These are phyloP conservation scores for Molossus alvarezi DNA, from an alignment of 2,797 vertebrate genomes.

Conservation along the genomic window DNA sequence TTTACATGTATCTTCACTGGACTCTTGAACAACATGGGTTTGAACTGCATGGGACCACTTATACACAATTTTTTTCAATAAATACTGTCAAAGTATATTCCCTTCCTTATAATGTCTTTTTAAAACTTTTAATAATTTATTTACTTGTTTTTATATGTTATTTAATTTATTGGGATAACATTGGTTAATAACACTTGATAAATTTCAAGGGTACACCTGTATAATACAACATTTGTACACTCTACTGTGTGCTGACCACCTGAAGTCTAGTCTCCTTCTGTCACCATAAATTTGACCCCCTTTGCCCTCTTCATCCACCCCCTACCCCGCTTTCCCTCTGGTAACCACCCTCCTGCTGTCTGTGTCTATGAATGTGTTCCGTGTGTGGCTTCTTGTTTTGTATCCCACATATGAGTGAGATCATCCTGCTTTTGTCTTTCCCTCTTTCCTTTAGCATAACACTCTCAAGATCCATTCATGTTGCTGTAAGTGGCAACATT, in stretches of 20 bases:
- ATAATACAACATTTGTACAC: neutral
- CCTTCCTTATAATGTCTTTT: neutral
- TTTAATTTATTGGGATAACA: neutral
- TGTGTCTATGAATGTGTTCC: neutral
- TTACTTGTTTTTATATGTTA: neutral
- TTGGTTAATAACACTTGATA: neutral
- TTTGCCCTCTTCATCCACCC: neutral
- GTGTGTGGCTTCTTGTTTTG: neutral
- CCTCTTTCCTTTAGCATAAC: neutral
- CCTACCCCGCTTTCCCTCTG: neutral
- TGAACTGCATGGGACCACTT: neutral
- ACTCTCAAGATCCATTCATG: neutral
- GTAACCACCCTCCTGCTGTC: neutral
- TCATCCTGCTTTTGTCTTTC: neutral
- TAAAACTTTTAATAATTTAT: neutral
- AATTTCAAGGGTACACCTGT: neutral
- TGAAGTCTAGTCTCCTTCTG: neutral
- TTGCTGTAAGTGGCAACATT: neutral
- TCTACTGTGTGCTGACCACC: neutral
- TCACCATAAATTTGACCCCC: neutral
- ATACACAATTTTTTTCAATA: neutral
- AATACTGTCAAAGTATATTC: neutral
- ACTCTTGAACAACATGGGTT: neutral
- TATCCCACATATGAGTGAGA: neutral
- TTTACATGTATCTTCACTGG: neutral